These are phyloP conservation scores for Catharus bicknelli DNA, from an alignment of 2,113 vertebrate species.

Conservation along the genomic window DNA sequence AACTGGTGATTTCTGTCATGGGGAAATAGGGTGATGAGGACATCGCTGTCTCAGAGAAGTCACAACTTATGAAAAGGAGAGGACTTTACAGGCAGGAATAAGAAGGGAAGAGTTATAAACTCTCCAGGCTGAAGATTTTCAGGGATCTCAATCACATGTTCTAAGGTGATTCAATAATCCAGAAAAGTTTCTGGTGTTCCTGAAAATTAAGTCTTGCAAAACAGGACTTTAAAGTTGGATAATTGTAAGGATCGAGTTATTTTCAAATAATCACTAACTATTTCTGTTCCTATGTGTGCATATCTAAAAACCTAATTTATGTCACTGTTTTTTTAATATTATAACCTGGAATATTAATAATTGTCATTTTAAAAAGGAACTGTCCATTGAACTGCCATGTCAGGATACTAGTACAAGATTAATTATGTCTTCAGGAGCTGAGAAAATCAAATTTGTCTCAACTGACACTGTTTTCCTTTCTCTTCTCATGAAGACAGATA, in stretches of 20 bases:
- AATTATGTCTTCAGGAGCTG: background rate
- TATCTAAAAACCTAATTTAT: background rate
- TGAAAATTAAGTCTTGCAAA: background rate
- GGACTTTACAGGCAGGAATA: background rate
- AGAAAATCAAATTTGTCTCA: background rate
- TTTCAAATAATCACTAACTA: background rate
- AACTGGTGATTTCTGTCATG: background rate
- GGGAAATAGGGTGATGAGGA: background rate
- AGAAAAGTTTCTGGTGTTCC: background rate
- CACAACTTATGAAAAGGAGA: background rate
- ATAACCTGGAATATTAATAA: background rate
- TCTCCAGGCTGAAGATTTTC: background rate
- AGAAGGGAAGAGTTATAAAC: background rate
- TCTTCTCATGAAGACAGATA: background rate
- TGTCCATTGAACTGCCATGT: fast-evolving
- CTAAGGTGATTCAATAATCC: background rate
- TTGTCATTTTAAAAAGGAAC: background rate
- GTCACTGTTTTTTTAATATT: background rate
- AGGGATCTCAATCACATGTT: background rate
- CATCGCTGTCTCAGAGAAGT: background rate
- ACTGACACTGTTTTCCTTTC: background rate
- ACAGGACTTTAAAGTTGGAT: background rate
- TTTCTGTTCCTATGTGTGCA: background rate
- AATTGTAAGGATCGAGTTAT: background rate
- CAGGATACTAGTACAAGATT: background rate